Evolutionary conservation across 2,797 vertebrate genomes (phyloP), one percentile per base, ranked within the genome.

Genomic region (Odontamblyopus rebecca): DNA sequence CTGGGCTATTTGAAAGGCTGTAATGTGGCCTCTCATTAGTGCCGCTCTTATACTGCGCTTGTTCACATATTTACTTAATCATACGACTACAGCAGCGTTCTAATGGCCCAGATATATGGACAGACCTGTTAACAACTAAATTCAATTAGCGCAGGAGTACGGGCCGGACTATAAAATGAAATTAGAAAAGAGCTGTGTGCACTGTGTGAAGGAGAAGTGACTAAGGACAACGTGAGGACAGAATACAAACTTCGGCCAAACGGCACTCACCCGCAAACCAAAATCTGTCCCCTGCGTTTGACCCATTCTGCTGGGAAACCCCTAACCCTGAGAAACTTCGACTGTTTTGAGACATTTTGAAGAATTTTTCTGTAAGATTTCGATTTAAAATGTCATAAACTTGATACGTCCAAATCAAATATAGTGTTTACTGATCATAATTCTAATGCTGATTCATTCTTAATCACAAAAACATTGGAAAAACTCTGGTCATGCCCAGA

Each of bases 1-100:
- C 59, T 8, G 65, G 26, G 74, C 67, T 60, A 62, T 73, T 81
- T 77, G 61, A 74, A 60, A 68, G 67, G 82, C 73, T 81, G 75
- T 80, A 75, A 80, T 80, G 81, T 69, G 74, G 72, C 62, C 63
- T 5, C 66, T 77, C 68, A 84, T 88, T 78, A 85, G 54, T 60
- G 69, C 30, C 35, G 59, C 75, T 81, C 75, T 70, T 86, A n/a
- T n/a, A 81, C 80, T 83, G 69, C n/a, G 56, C 79, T 73, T 77
- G 77, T 85, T 87, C 80, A 82, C 75, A 80, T 75, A 72, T 86
- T 88, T 84, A 88, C 79, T 82, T 81, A 68, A 84, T 87, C 82
- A 85, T 76, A 65, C 30, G 67, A 35, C 66, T 64, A 77, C 74
- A 64, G 78, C 72, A 65, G 69, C 53, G 38, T 82, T 82, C 82